phyloP scores from a whole-genome alignment of 2,888 invertebrate genomes.

The Lasioglossum calceatum region DNA sequence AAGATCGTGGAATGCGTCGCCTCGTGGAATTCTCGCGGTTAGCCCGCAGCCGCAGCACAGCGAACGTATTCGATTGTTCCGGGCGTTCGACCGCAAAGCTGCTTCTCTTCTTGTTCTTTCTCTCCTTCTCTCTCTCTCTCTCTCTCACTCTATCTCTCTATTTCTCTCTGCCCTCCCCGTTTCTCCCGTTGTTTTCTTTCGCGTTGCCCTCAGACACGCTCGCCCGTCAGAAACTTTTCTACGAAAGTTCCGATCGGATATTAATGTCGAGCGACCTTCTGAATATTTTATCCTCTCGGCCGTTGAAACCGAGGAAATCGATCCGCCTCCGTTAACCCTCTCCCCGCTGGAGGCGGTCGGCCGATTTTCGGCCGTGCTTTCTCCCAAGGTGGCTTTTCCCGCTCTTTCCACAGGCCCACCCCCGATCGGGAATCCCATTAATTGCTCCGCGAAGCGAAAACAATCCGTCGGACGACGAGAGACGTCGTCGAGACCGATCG shows the following conservation, averaged over 20 bases:
- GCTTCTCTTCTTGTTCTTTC: neutral
- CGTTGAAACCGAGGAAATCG: conserved; percentile 20
- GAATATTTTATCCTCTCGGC: conserved; percentile 27
- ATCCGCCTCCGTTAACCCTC: conserved; percentile 18
- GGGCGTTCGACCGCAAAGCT: neutral
- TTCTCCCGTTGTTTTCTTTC: conserved; percentile 12
- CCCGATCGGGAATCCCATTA: neutral
- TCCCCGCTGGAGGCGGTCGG: neutral
- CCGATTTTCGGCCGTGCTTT: neutral
- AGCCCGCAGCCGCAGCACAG: neutral
- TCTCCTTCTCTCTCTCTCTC: no score
- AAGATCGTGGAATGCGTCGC: no score
- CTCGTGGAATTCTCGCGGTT: neutral
- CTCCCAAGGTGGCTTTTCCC: neutral
- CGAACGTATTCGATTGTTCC: neutral
- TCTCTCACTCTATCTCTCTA: no score
- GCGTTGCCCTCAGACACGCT: conserved; percentile 26
- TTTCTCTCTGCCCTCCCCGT: neutral
- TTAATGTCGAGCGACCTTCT: conserved; percentile 42
- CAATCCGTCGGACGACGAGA: conserved; percentile 1
- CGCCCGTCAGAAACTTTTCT: conserved; percentile 29
- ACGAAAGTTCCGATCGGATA: conserved; percentile 42
- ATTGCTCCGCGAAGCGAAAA: neutral
- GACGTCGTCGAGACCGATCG: conserved; percentile 5
- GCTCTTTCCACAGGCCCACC: neutral